A percentile compares a stretch with the other conserved stretches of the same genome.
Evolutionary conservation across 1,140 invertebrate species (phyloP).

Genomic region (Muscidifurax raptorellus): DNA sequence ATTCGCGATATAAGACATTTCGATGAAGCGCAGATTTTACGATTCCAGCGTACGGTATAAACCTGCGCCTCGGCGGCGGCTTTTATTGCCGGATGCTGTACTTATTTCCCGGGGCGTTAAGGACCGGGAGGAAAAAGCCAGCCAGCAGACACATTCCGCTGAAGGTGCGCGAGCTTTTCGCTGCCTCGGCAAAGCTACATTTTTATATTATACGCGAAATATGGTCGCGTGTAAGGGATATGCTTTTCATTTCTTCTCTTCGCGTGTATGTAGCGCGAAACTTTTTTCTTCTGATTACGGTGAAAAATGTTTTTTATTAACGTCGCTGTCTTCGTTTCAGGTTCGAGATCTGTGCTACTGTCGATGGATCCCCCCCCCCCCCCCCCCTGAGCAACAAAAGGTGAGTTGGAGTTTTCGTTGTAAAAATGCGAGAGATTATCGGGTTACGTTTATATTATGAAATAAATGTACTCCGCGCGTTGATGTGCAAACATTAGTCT

Average conservation of each 20-base stretch:
- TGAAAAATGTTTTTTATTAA: neutral
- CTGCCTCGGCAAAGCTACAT: conserved; percentile 8
- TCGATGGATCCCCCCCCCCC: too few relatives aligned
- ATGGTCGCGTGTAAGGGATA: neutral
- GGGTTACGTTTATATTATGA: neutral
- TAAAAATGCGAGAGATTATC: neutral
- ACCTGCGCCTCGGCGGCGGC: neutral
- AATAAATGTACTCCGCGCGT: neutral
- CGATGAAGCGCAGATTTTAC: conserved; percentile 15
- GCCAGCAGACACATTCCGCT: neutral
- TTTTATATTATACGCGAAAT: neutral
- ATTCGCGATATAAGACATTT: conserved; percentile 2
- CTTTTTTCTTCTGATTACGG: neutral
- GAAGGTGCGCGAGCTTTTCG: neutral
- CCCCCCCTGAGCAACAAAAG: too few relatives aligned
- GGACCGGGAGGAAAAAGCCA: neutral
- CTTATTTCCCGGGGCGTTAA: conserved; percentile 8
- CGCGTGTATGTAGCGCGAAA: too few relatives aligned
- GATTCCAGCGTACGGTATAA: neutral
- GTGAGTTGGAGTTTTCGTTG: too few relatives aligned
- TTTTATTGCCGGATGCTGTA: conserved; percentile 6
- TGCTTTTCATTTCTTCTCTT: neutral
- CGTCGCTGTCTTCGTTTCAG: too few relatives aligned
- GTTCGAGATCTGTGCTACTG: too few relatives aligned
- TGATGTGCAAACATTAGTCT: neutral